Percentiles rank a stretch among this genome's conserved stretches.
Evolutionary conservation across 1,140 invertebrate species (phyloP).

Genomic region (Drosophila miranda): DNA sequence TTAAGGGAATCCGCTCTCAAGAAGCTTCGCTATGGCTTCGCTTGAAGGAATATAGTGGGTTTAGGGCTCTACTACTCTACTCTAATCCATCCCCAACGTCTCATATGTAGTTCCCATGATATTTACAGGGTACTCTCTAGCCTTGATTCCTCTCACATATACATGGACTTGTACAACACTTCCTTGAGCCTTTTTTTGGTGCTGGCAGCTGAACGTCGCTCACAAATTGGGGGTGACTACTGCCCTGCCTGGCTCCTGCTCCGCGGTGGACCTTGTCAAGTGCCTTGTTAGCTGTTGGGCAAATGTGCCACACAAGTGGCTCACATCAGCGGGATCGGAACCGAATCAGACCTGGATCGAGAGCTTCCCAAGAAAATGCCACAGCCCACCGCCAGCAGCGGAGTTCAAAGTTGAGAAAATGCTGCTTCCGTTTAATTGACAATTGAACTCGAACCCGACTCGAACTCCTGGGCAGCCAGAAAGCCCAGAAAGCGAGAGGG

Average conservation of each 20-base stretch:
- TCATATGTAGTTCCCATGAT: too few relatives aligned
- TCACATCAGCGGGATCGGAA: conserved; percentile 76
- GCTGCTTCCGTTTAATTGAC: conserved; percentile 77
- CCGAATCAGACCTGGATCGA: conserved; percentile 11
- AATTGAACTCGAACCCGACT: conserved; percentile 59
- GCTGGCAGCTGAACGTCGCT: conserved; percentile 57
- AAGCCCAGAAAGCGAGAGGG: neutral
- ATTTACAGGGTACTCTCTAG: conserved; percentile 3
- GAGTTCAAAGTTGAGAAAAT: conserved; percentile 67
- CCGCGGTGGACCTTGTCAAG: conserved; percentile 48
- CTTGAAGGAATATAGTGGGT: too few relatives aligned
- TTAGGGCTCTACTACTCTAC: too few relatives aligned
- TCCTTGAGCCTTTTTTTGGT: conserved; percentile 32
- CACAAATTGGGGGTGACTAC: conserved; percentile 63
- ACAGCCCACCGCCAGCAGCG: conserved; percentile 12
- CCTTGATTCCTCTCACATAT: neutral
- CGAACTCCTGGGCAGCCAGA: conserved; percentile 39
- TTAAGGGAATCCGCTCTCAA: too few relatives aligned
- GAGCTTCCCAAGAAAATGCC: conserved; percentile 57
- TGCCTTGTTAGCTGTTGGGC: conserved; percentile 66
- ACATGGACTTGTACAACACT: neutral
- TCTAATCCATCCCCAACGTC: too few relatives aligned
- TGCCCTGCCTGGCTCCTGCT: conserved; percentile 8
- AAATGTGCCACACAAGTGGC: conserved; percentile 81
- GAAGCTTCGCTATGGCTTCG: too few relatives aligned